Evolutionary conservation across 2,113 vertebrate genomes (phyloP), one percentile per base, ranked within the genome.

Genomic region (Dipodomys ordii): DNA sequence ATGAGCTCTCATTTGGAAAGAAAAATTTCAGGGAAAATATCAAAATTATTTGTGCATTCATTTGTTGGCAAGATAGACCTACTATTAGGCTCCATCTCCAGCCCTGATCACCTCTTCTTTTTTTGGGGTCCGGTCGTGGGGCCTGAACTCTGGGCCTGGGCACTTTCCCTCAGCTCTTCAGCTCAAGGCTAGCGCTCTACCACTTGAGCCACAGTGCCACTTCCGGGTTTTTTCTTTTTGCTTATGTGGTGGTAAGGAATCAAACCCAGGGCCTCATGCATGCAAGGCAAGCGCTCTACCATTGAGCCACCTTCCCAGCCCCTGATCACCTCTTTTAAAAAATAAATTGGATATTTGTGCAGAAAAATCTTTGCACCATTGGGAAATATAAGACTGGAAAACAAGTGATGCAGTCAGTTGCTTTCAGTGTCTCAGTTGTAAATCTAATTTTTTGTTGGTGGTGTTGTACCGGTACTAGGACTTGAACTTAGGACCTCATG

Each of bases 251-350:
- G 39, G 0, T 39, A 5, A 39, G 39, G 39, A 39, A 39, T 39
- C 39, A 5, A 39, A 39, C 39, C 39, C 39, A 39, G 39, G 39
- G 39, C 39, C 39, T 39, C 39, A 39, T 39, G 39, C 4, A 39
- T 39, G 39, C 39, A 39, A 39, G 39, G 39, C 39, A 39, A 39
- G 39, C 39, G 3, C 39, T 39, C 39, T 39, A 39, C 39, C 39
- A 39, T 1, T 39, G 39, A 39, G 39, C 4, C 39, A 39, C 39
- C 39, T 39, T 39, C 39, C 27, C 32, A 86, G 8, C 35, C 5
- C 19, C 68, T 32, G 72, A 62, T 86, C 32, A 93, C 79, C 28
- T 92, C 85, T 94, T 92, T 96, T 77, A 93, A 93, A 95, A 95
- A 64, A 84, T 46, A 3, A 53, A 88, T 44, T 22, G 67, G 84